These are phyloP conservation scores for Phallusia fumigata DNA, from an alignment of 23 tunicate species.

Conservation along the genomic window DNA sequence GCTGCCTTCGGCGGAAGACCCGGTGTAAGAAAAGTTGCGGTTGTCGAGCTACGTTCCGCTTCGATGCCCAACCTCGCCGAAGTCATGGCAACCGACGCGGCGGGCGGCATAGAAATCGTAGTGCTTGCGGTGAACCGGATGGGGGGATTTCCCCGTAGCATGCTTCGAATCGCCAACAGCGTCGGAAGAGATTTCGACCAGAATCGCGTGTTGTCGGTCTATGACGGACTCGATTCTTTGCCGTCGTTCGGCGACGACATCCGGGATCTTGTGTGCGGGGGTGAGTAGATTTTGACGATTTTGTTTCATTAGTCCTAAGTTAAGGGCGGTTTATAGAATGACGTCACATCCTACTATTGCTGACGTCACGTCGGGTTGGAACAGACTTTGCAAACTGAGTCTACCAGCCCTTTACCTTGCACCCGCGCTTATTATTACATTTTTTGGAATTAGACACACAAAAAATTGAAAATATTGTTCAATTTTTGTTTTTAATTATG, in stretches of 20 bases:
- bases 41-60: background rate
- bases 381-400: no score
- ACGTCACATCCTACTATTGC: no score
- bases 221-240: background rate
- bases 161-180: background rate
- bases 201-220: background rate
- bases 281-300: background rate
- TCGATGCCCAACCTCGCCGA: background rate
- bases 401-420: no score
- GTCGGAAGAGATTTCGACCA: background rate
- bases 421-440: no score
- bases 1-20: constrained; percentile 13
- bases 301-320: background rate
- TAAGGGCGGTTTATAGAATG: no score
- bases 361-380: no score
- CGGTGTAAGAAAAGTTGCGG: constrained; percentile 19
- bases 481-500: no score
- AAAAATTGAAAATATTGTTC: no score
- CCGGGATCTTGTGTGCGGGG: background rate
- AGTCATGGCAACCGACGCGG: constrained; percentile 9
- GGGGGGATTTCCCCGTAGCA: background rate
- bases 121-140: background rate
- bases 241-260: background rate
- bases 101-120: background rate
- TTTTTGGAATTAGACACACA: no score